These are phyloP conservation scores for Thumatha senex DNA, from an alignment of 2,888 invertebrate species.

Conservation along the genomic window DNA sequence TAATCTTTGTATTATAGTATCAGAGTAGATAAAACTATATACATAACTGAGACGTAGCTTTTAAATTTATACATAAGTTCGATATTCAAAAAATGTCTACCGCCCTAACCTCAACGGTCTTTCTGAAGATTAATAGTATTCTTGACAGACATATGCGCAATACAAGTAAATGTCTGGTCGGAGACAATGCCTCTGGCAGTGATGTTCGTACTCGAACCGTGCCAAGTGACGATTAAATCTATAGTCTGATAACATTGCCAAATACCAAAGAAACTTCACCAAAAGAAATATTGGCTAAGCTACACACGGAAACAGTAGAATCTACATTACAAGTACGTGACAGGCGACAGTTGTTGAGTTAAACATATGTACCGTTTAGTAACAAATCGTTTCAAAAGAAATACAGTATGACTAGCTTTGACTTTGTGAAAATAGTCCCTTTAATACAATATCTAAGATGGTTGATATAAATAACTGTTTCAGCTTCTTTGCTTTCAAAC, in stretches of 20 bases:
- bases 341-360: not conserved
- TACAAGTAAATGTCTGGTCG: slow-evolving; percentile 51
- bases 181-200: slow-evolving; percentile 47
- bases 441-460: too few species aligned
- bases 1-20: too few species aligned
- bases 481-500: too few species aligned
- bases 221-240: slow-evolving; percentile 60
- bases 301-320: slow-evolving; percentile 25
- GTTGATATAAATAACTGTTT: too few species aligned
- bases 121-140: slow-evolving; percentile 67
- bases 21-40: not conserved
- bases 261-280: slow-evolving; percentile 32
- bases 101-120: slow-evolving; percentile 25
- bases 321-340: slow-evolving; percentile 13
- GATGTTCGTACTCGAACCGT: slow-evolving; percentile 40
- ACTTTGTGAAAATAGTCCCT: too few species aligned
- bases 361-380: not conserved
- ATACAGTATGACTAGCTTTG: too few species aligned
- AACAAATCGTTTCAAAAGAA: not conserved
- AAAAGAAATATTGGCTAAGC: slow-evolving; percentile 36
- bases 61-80: slow-evolving; percentile 11
- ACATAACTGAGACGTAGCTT: not conserved
- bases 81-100: slow-evolving; percentile 30
- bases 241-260: slow-evolving; percentile 55
- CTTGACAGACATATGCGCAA: slow-evolving; percentile 66